Base-by-base conservation (phyloP, 2,888 invertebrate species). In the Tenthredo distinguenda region DNA sequence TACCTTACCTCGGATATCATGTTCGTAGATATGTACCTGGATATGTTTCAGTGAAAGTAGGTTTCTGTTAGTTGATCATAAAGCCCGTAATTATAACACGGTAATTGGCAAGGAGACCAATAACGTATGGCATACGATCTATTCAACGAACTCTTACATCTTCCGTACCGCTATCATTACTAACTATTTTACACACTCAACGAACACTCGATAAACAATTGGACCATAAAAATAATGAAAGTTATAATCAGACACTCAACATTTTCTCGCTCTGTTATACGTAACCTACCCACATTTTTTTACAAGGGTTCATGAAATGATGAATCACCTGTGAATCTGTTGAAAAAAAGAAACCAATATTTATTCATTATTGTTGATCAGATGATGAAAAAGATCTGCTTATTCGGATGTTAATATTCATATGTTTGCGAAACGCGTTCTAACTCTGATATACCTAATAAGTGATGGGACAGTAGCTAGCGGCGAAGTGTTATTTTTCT, bases 31-130 rank as follows among this genome's bases (percentile, higher is more conserved):
- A 34, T 18, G 1, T 43, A 43, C 18, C 72, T 40, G 43, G 26
- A 26, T 62, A 74, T 74, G 43, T 26, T 43, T 74, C 43, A 43
- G 72, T 43, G 72, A 74, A 74, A 74, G 72, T 74, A 43, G 71
- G 7, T 37, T 71, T 71, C 71, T 37, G 71, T 40, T 74, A 43
- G 21, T 43, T 43, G 72, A 43, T 74, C 72, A 21, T 74, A 74
- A 74, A 74, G 37, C 72, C 6, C 18, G 26, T 40, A n/a, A 43
- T 74, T 74, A 43, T 68, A 68, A 18, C 68, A 12, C n/a, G 3
- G 43, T 74, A 43, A 43, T 74, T 74, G n/a, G 43, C 43, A 43
- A 21, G 43, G 40, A 74, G 43, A 43, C 72, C 43, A 74, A 43
- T 43, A n/a, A 74, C 43, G 72, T 43, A 21, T 74, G 43, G 21